Evolutionary conservation across 2,888 invertebrate species (phyloP).

Genomic region (Stegophylla sp.): DNA sequence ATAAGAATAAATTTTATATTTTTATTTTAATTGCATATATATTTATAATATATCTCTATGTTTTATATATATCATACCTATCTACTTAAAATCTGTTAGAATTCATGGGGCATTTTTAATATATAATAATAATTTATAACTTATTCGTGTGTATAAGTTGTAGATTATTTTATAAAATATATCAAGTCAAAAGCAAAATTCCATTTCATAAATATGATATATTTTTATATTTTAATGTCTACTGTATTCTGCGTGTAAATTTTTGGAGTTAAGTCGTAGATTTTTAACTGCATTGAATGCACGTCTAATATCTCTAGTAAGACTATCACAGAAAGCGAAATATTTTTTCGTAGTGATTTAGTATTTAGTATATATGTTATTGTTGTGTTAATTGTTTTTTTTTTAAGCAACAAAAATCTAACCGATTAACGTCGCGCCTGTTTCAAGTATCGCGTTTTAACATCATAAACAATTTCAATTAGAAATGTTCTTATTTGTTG

Average conservation of each 20-base stretch:
- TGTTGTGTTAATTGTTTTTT: slow-evolving; percentile 30
- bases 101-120: too few relatives aligned
- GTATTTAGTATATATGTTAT: slow-evolving; percentile 29
- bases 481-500: slow-evolving; percentile 35
- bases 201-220: too few relatives aligned
- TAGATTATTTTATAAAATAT: too few relatives aligned
- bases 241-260: background rate
- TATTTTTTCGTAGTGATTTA: slow-evolving; percentile 6
- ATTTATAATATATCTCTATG: too few relatives aligned
- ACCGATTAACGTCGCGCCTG: background rate
- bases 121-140: too few relatives aligned
- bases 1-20: too few relatives aligned
- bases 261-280: background rate
- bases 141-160: too few relatives aligned
- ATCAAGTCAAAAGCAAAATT: too few relatives aligned
- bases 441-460: slow-evolving; percentile 41
- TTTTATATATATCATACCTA: too few relatives aligned
- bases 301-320: background rate
- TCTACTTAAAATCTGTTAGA: too few relatives aligned
- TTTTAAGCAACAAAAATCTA: background rate
- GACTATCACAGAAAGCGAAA: slow-evolving; percentile 26
- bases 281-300: slow-evolving; percentile 5
- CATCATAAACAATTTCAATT: slow-evolving; percentile 12
- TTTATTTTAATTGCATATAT: too few relatives aligned
- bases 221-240: too few relatives aligned